Evolutionary conservation across 2,888 invertebrate genomes (phyloP), one percentile per base, ranked within the genome.

Genomic region (Crepidodera aurea): DNA sequence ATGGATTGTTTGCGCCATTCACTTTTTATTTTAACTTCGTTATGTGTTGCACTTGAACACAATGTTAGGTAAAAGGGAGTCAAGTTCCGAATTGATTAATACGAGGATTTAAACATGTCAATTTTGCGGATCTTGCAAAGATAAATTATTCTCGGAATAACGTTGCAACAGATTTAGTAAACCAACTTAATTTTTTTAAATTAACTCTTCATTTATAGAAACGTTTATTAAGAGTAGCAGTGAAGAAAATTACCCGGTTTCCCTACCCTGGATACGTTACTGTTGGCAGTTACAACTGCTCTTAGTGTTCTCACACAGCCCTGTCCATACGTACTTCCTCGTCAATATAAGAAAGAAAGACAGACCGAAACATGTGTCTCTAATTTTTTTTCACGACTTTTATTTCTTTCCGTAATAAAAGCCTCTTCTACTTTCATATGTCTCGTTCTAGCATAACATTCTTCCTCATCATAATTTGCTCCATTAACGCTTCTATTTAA

Each of bases 371-470:
- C 48, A 48, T 29, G 29, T 48, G 48, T 48, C 29, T 48, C 27
- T 10, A 27, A 48, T 48, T 48, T 48, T n/a, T 48, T 48, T 27
- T 15, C 27, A 29, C 15, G 48, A 27, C 27, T 48, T 27, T 48
- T 48, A 48, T 48, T 48, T 48, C 48, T 25, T 48, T 48, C 48
- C 48, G 48, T 48, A 48, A 48, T 48, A 48, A 48, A 48, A 48
- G 27, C 25, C 46, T n/a, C 13, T 15, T 12, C 25, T 29, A 48
- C 48, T 48, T 48, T 48, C 48, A 48, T 48, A 48, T 48, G 48
- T 48, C 48, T 29, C 48, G 48, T 27, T 19, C 27, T 48, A 48
- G 29, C 48, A 12, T 48, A 48, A 48, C 48, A 29, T 29, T 48
- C 48, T 27, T 16, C 6, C 27, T 27, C 10, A 7, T 48, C 48